These are phyloP conservation scores for Chymomyza procnemis DNA, from an alignment of 2,888 invertebrate genomes.

Conservation along the genomic window DNA sequence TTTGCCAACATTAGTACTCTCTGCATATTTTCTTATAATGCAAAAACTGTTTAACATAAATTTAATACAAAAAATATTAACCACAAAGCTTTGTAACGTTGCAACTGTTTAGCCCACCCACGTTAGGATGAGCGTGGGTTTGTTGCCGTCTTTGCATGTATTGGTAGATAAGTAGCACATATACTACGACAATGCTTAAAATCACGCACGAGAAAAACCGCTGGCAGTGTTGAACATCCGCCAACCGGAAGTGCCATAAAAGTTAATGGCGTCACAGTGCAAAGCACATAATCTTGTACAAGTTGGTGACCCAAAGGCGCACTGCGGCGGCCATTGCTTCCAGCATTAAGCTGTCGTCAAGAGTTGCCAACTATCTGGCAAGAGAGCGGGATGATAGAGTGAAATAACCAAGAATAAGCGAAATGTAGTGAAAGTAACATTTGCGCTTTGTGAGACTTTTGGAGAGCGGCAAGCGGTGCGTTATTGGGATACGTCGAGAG, in stretches of 20 bases:
- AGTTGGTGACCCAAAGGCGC: conserved; percentile 64
- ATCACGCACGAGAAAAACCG: not conserved
- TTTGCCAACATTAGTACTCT: too few species aligned
- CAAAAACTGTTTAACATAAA: too few species aligned
- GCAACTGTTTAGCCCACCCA: too few species aligned
- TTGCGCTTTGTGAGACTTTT: conserved; percentile 25
- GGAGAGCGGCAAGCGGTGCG: not conserved
- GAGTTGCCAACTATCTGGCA: not conserved
- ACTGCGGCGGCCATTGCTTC: conserved; percentile 16
- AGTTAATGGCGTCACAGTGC: conserved; percentile 67
- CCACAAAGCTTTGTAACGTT: too few species aligned
- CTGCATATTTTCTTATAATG: too few species aligned
- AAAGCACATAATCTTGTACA: conserved; percentile 72
- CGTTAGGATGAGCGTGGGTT: not conserved
- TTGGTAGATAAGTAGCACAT: not conserved
- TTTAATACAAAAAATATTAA: too few species aligned
- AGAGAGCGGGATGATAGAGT: conserved; percentile 15
- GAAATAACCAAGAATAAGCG: conserved; percentile 43
- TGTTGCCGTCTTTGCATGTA: not conserved
- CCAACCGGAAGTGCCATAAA: conserved; percentile 71
- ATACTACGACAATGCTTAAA: not conserved
- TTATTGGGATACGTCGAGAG: not conserved
- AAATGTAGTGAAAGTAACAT: conserved; percentile 61
- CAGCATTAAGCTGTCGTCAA: not conserved
- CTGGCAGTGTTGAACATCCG: conserved; percentile 57